These are phyloP conservation scores for Rhea americana DNA, from an alignment of 2,113 vertebrate genomes.

Conservation along the genomic window DNA sequence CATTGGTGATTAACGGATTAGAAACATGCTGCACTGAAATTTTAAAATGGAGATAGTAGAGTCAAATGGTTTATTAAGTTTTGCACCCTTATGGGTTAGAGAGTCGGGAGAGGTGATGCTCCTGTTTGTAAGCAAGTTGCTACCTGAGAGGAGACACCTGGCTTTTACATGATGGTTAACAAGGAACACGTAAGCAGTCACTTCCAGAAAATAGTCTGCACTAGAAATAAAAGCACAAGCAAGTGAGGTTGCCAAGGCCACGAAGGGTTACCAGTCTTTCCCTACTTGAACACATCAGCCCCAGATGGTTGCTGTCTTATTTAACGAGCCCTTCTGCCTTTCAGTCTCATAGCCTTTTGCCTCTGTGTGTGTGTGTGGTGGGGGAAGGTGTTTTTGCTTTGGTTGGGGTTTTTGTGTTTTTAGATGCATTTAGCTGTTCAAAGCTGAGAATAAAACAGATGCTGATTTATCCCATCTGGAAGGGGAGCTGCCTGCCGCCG, in stretches of 20 bases:
- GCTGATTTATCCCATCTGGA: slow-evolving; percentile 60
- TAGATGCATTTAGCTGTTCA: not conserved
- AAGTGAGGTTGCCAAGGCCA: rapidly evolving
- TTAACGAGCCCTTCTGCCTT: not conserved
- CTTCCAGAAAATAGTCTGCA: not conserved
- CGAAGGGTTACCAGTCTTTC: not conserved
- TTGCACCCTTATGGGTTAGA: not conserved
- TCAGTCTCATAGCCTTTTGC: not conserved
- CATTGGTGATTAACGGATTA: not conserved
- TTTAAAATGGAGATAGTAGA: not conserved
- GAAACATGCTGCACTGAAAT: rapidly evolving
- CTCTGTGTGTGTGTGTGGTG: not conserved
- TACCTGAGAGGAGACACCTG: not conserved
- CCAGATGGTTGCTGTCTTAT: not conserved
- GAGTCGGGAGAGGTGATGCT: not conserved
- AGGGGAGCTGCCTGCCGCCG: slow-evolving; percentile 27
- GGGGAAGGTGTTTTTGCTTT: not conserved
- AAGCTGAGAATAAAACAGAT: slow-evolving; percentile 8
- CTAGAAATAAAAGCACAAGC: not conserved
- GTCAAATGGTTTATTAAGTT: not conserved
- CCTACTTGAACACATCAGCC: not conserved
- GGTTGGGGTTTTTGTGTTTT: not conserved
- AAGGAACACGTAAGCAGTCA: not conserved
- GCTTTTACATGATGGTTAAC: not conserved
- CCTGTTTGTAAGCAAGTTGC: not conserved